phyloP scores from a whole-genome alignment of 30 jellyfish, hydroid and myxozoan genomes.

The Sanderia malayensis region DNA sequence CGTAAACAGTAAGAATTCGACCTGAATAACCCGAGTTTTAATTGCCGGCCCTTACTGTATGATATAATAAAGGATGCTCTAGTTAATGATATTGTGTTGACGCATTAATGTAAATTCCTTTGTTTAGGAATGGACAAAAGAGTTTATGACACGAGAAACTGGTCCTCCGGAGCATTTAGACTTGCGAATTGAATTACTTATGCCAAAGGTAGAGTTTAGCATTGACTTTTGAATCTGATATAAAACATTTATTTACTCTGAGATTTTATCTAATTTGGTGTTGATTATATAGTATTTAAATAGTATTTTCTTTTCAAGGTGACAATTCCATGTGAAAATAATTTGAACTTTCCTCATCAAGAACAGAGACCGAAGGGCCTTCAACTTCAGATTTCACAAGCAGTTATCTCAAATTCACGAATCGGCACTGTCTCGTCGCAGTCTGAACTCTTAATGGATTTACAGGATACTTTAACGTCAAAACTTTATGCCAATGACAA shows the following conservation, averaged over 20 bases:
- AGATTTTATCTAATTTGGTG: too few relatives aligned
- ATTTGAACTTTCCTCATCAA: slow-evolving; percentile 43
- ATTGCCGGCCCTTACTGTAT: too few relatives aligned
- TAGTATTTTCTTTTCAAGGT: slow-evolving; percentile 53
- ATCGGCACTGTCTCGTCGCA: slow-evolving; percentile 81
- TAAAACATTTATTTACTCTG: too few relatives aligned
- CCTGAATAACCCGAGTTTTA: too few relatives aligned
- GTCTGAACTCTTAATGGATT: slow-evolving; percentile 81
- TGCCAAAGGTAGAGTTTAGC: slow-evolving; percentile 99
- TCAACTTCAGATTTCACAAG: slow-evolving; percentile 88
- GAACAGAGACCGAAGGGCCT: slow-evolving; percentile 86
- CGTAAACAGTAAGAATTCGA: too few relatives aligned
- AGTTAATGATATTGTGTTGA: too few relatives aligned
- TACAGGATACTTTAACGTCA: slow-evolving; percentile 72
- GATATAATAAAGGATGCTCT: too few relatives aligned
- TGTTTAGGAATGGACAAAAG: slow-evolving; percentile 98
- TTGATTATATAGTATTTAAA: too few relatives aligned
- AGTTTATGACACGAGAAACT: slow-evolving; percentile 74
- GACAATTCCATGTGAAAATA: slow-evolving; percentile 62
- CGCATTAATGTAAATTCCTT: too few relatives aligned
- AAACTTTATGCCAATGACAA: slow-evolving; percentile 63
- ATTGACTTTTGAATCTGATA: too few relatives aligned
- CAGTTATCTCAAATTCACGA: slow-evolving; percentile 84
- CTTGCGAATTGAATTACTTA: slow-evolving; percentile 69
- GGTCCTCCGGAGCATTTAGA: slow-evolving; percentile 92